phyloP scores from a whole-genome alignment of 1,140 invertebrate species.

The Penaeus chinensis region DNA sequence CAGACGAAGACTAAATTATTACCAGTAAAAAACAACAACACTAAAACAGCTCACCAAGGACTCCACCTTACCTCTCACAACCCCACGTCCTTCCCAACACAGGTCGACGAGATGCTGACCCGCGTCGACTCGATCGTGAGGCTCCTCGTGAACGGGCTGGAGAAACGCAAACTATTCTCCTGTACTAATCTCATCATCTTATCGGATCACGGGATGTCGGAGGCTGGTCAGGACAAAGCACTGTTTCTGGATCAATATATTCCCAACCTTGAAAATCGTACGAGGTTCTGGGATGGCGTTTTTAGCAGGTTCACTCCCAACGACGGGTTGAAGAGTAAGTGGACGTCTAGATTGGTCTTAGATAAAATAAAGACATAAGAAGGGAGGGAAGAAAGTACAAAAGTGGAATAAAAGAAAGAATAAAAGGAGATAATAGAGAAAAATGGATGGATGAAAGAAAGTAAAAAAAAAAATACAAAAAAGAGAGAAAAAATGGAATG shows the following conservation, averaged over 20 bases:
- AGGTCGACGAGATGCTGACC: conserved; percentile 70
- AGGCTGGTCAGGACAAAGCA: conserved; percentile 70
- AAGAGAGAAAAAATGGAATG: too few relatives aligned
- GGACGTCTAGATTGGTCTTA: too few relatives aligned
- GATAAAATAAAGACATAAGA: too few relatives aligned
- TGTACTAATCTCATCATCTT: conserved; percentile 77
- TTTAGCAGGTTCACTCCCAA: conserved; percentile 51
- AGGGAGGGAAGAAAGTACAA: too few relatives aligned
- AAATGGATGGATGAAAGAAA: too few relatives aligned
- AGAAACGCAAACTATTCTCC: conserved; percentile 70
- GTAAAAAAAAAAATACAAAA: too few relatives aligned
- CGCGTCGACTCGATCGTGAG: conserved; percentile 73
- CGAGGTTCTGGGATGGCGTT: conserved; percentile 57
- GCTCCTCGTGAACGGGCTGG: conserved; percentile 73
- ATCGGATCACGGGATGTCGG: conserved; percentile 82
- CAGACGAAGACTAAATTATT: too few relatives aligned
- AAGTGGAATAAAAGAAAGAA: too few relatives aligned
- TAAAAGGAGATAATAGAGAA: too few relatives aligned
- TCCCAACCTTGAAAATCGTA: conserved; percentile 36
- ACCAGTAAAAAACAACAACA: too few relatives aligned
- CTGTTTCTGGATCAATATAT: conserved; percentile 75
- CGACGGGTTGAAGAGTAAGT: conserved; percentile 48
- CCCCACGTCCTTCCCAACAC: background rate
- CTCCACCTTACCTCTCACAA: too few relatives aligned
- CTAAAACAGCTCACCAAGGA: too few relatives aligned